Evolutionary conservation across 2,113 vertebrate genomes (phyloP).

Genomic region (Loxodonta africana): DNA sequence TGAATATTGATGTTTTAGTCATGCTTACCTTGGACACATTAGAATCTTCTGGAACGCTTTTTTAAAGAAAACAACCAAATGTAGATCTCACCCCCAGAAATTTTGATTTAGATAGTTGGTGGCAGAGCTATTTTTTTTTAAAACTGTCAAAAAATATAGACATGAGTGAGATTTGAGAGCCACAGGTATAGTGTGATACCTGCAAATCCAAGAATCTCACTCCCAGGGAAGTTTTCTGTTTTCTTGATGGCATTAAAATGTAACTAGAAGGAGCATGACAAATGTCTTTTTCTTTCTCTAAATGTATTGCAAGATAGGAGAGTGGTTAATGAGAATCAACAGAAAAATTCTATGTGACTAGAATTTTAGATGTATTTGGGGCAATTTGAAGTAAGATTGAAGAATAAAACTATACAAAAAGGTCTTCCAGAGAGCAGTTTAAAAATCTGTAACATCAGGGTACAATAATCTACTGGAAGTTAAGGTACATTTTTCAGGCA

Average conservation of each 20-base stretch:
- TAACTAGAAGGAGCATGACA: conserved; percentile 19
- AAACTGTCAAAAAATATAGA: neutral
- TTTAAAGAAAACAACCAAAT: neutral
- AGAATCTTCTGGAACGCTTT: neutral
- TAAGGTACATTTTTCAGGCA: conserved; percentile 36
- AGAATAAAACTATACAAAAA: neutral
- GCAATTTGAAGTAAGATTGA: neutral
- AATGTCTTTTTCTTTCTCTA: conserved; percentile 52
- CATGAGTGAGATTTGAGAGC: neutral
- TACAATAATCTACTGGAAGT: neutral
- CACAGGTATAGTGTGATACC: neutral
- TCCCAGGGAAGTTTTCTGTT: neutral
- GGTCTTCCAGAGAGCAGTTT: neutral
- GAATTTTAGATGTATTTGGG: conserved; percentile 43
- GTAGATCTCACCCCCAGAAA: neutral
- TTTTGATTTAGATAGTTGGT: neutral
- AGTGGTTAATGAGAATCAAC: neutral
- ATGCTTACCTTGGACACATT: neutral
- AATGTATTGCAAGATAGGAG: neutral
- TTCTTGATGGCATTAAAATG: neutral
- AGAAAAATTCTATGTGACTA: conserved; percentile 11
- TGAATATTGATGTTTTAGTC: neutral
- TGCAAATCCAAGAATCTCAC: neutral
- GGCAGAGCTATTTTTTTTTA: neutral
- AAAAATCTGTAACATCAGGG: conserved; percentile 36